Conservation (phyloP, 2,797 vertebrate genomes). For the Anableps anableps region DNA sequence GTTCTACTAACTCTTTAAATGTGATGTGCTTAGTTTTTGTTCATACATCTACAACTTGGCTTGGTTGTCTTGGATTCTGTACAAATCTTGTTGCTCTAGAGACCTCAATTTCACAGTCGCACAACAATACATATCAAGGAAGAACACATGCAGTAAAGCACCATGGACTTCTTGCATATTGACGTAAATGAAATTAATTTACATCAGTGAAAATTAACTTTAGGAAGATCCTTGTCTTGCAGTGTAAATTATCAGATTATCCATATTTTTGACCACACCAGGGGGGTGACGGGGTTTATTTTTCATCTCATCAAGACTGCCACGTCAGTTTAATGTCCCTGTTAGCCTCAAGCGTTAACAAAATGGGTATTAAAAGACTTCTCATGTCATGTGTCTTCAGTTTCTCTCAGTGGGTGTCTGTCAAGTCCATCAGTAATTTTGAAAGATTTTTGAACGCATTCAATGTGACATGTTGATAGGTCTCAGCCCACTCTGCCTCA, state of each 20-base stretch:
- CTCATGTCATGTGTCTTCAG: constrained; percentile 26
- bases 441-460: constrained; percentile 17
- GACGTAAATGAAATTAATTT: not conserved
- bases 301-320: constrained; percentile 20
- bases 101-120: not conserved
- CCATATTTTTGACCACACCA: constrained; percentile 11
- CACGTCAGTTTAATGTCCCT: constrained; percentile 30
- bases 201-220: not conserved
- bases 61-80: not conserved
- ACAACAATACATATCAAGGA: not conserved
- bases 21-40: not conserved
- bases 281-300: not conserved
- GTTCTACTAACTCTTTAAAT: not conserved
- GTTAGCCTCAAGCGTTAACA: constrained; percentile 26
- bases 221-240: not conserved
- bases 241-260: not conserved
- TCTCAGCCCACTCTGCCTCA: constrained; percentile 23
- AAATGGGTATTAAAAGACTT: constrained; percentile 32
- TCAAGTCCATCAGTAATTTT: constrained; percentile 29
- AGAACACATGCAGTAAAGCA: not conserved
- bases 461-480: constrained; percentile 11
- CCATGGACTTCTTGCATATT: not conserved
- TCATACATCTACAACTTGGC: not conserved
- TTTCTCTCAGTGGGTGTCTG: constrained; percentile 1
- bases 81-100: not conserved